Base-by-base conservation (phyloP, 2,888 invertebrate species). In the Mesorhabditis sp. region DNA sequence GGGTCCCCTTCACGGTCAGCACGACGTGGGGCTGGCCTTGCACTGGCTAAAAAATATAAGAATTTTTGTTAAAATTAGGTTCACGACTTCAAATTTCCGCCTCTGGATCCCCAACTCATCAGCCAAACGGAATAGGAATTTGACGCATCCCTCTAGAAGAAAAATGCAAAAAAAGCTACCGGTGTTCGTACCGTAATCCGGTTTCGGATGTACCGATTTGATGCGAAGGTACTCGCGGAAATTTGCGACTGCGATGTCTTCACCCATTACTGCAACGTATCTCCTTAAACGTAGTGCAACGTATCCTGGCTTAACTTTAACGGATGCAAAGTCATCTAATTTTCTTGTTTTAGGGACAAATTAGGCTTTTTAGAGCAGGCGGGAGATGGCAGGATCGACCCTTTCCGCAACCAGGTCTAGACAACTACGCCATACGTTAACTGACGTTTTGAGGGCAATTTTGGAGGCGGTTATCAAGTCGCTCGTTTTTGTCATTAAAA, bases 191-290 rank as follows among this genome's bases (percentile, higher is more conserved):
- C 94, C 91, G 86, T 95, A 95, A 86, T 94, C 90, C 5, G 93
- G 89, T 83, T 92, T 87, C 0, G 94, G 94, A 82, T 94, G 94
- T 0, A 93, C 92, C 68, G 92, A 92, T 5, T 92, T 91, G 80
- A 94, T 93, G 78, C 90, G 89, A 68, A 95, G 88, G 89, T 94
- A 95, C 83, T 93, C 91, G 70, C 91, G 89, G 83, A 95, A 92
- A 84, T 91, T 91, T 77, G 91, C 89, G 73, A 93, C 90, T 75
- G 91, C 85, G 42, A 78, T 74, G 63, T 79, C 74, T 68, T 81
- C 76, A 50, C n/a, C n/a, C 10, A n/a, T 50, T n/a, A 50, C n/a
- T 50, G 28, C 1, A 28, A 28, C 28, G 28, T 28, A 28, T 28
- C 28, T 28, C 28, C 28, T 28, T 28, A 28, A 2, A 28, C n/a